phyloP scores from a whole-genome alignment of 2,113 vertebrate species.

The Stictonetta naevosa region DNA sequence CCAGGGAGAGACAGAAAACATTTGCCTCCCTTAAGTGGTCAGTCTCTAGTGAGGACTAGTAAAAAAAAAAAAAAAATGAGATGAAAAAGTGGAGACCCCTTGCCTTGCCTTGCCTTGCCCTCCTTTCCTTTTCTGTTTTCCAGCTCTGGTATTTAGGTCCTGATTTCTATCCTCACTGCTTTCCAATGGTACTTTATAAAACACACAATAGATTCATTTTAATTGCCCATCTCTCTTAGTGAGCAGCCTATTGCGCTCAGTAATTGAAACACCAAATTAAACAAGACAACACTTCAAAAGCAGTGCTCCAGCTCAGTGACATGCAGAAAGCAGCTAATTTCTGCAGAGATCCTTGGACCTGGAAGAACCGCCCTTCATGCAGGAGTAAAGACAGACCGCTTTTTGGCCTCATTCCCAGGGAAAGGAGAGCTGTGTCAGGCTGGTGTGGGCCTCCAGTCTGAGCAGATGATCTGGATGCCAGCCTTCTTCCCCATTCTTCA shows the following conservation, averaged over 20 bases:
- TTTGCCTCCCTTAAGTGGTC: neutral
- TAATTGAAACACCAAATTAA: neutral
- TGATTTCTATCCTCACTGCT: neutral
- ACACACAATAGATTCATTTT: neutral
- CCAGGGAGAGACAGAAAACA: neutral
- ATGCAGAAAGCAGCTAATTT: neutral
- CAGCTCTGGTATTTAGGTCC: neutral
- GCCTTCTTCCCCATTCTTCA: neutral
- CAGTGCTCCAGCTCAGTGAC: neutral
- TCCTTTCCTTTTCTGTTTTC: neutral
- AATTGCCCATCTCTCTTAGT: neutral
- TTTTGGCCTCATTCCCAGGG: neutral
- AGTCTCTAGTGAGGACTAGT: neutral
- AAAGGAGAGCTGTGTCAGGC: neutral
- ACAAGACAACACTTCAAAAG: neutral
- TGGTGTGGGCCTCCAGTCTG: neutral
- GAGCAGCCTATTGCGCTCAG: neutral
- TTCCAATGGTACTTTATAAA: neutral
- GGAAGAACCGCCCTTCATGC: neutral
- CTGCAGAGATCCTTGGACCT: neutral
- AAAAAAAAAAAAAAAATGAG: neutral
- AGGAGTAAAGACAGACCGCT: neutral
- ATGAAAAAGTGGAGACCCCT: neutral
- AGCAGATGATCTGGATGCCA: neutral
- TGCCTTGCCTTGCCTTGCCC: neutral